These are phyloP conservation scores for Agrotis clavis DNA, from an alignment of 2,888 invertebrate species.

Conservation along the genomic window DNA sequence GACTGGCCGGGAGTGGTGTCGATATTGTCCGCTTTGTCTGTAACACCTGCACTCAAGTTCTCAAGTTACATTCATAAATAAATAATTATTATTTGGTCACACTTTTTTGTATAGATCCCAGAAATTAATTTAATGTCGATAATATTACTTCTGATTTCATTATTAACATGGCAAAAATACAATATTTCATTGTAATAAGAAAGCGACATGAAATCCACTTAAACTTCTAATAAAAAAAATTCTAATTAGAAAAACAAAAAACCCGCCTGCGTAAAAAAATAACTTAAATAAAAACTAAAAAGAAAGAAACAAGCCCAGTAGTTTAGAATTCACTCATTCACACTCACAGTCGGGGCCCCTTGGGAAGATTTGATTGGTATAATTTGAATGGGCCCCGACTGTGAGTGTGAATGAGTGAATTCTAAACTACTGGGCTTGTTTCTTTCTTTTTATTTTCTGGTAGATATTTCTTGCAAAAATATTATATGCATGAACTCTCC, in stretches of 20 bases:
- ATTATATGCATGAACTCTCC: constrained; percentile 23
- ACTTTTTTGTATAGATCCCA: constrained; percentile 24
- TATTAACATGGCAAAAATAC: neutral
- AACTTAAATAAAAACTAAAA: too few relatives aligned
- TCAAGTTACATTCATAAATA: constrained; percentile 60
- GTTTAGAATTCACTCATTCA: too few relatives aligned
- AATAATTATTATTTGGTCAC: constrained; percentile 47
- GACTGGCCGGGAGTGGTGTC: constrained; percentile 45
- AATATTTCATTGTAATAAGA: neutral
- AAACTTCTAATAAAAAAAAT: neutral
- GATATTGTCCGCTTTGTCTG: constrained; percentile 28
- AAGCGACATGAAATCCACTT: neutral
- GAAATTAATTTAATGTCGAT: constrained; percentile 9
- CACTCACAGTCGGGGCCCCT: too few relatives aligned
- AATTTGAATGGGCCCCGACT: too few relatives aligned
- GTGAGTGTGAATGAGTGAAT: too few relatives aligned
- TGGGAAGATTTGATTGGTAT: too few relatives aligned
- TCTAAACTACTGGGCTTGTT: too few relatives aligned
- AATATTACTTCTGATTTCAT: constrained; percentile 9
- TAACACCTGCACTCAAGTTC: constrained; percentile 62
- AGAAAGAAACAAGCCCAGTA: too few relatives aligned
- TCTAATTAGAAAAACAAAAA: too few relatives aligned
- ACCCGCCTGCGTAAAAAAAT: too few relatives aligned
- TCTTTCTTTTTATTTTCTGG: too few relatives aligned
- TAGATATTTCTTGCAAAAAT: constrained; percentile 39